A percentile compares a stretch with the other conserved stretches of the same genome.
These are phyloP conservation scores for Oplegnathus fasciatus DNA, from an alignment of 2,113 vertebrate genomes.

Conservation along the genomic window DNA sequence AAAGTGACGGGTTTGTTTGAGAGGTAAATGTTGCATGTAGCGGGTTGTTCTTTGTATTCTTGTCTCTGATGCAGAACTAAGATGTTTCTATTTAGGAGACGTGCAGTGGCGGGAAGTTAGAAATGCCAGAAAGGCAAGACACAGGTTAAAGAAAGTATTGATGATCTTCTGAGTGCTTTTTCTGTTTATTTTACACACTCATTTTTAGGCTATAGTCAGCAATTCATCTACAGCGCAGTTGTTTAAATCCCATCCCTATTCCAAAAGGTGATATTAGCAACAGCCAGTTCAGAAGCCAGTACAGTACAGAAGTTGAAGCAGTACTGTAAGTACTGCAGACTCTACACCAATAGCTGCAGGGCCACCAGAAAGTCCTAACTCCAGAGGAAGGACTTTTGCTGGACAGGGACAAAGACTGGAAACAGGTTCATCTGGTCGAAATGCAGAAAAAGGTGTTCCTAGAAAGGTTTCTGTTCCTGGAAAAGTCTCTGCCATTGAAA, in stretches of 20 bases:
- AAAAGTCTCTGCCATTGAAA: neutral
- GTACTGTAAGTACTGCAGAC: conserved; percentile 4
- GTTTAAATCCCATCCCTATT: too few species aligned
- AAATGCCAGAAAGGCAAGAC: neutral
- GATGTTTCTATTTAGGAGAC: neutral
- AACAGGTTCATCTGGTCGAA: neutral
- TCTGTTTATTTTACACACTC: too few species aligned
- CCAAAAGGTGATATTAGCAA: too few species aligned
- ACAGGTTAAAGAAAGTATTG: too few species aligned
- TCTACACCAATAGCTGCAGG: neutral
- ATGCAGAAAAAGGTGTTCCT: neutral
- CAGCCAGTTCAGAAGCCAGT: too few species aligned
- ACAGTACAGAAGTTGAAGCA: too few species aligned
- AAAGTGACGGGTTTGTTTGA: neutral
- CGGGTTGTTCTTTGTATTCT: neutral
- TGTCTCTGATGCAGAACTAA: neutral
- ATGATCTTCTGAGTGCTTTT: too few species aligned
- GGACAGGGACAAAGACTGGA: neutral
- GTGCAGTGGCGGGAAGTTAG: neutral
- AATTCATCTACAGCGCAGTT: too few species aligned
- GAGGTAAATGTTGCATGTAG: neutral
- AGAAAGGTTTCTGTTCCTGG: neutral
- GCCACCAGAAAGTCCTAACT: neutral
- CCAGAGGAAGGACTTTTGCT: neutral
- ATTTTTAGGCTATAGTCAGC: too few species aligned